Conservation (phyloP, 2,888 invertebrate species). For the Thymelicus acteon region DNA sequence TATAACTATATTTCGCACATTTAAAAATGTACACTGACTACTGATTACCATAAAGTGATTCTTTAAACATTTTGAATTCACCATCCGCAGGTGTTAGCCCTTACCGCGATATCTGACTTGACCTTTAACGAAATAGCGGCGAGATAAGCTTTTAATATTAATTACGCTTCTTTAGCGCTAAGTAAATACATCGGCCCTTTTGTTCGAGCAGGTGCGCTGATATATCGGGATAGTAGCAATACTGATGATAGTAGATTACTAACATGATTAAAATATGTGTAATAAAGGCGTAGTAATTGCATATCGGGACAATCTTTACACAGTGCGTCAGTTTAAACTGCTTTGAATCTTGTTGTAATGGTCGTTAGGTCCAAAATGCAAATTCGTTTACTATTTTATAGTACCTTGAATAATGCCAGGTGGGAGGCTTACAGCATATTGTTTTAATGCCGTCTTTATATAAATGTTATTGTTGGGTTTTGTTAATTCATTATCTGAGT, state of each 20-base stretch:
- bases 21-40: neutral
- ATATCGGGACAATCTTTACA: too few species aligned
- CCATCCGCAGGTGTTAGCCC: slow-evolving; percentile 7
- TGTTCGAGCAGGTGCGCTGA: slow-evolving; percentile 18
- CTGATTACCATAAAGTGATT: neutral
- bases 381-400: too few species aligned
- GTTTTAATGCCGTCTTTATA: slow-evolving; percentile 1
- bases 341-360: too few species aligned
- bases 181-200: slow-evolving; percentile 17
- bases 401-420: too few species aligned
- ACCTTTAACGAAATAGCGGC: slow-evolving; percentile 24
- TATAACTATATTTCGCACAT: too few species aligned
- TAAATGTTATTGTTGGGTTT: neutral
- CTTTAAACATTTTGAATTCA: neutral
- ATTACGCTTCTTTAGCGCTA: slow-evolving; percentile 21
- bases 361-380: too few species aligned
- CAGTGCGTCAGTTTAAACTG: too few species aligned
- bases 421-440: too few species aligned
- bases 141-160: slow-evolving; percentile 30
- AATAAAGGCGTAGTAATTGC: slow-evolving; percentile 5
- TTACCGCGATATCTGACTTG: slow-evolving; percentile 9
- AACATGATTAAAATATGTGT: slow-evolving; percentile 9
- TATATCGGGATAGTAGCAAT: neutral
- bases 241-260: slow-evolving; percentile 19
- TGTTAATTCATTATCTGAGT: neutral